Base-by-base conservation (phyloP, 2,888 invertebrate species). In the Cremastinae sp. region DNA sequence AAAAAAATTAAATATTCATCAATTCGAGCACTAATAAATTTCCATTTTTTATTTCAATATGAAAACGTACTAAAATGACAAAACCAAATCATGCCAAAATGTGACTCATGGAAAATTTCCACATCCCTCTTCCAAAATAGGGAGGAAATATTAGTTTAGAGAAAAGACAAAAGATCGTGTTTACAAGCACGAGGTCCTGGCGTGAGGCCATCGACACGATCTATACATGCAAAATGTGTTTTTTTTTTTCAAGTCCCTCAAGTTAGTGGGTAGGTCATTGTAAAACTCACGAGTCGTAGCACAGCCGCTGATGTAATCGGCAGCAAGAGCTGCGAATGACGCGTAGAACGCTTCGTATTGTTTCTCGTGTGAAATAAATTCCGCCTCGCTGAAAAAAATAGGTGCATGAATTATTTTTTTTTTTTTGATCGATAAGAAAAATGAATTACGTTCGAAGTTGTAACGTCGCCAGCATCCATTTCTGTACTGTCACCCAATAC, bases 281-380 rank as follows among this genome's bases (percentile, higher is more conserved):
- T 28, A 59, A 75, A 87, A 93, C 95, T 94, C 92, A 96, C 96
- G 92, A 84, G 93, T 93, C 85, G 91, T 92, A 80, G 94, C 93
- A 91, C 94, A 94, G 83, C 92, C 91, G 89, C 94, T 95, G 86
- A 98, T 94, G 89, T 95, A 96, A 90, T 97, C 96, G 55, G 96
- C 95, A 77, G 96, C 94, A 81, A 97, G 91, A 65, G 96, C 95
- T 79, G 95, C 95, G 91, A 97, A 96, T 78, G 96, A 94, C 85
- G 96, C 95, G 91, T 96, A 97, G 92, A 97, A 97, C 78, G 94
- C 93, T 85, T 95, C 95, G 90, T 95, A 94, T 80, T 94, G 93
- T 81, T 95, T 95, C 85, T 96, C 96, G 91, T 96, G 96, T 82
- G 94, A 94, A 83, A 95, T 92, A 89, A 97, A 95, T 86, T 97